Evolutionary conservation across 2,888 invertebrate genomes (phyloP).

Genomic region (Campoplex capitator): DNA sequence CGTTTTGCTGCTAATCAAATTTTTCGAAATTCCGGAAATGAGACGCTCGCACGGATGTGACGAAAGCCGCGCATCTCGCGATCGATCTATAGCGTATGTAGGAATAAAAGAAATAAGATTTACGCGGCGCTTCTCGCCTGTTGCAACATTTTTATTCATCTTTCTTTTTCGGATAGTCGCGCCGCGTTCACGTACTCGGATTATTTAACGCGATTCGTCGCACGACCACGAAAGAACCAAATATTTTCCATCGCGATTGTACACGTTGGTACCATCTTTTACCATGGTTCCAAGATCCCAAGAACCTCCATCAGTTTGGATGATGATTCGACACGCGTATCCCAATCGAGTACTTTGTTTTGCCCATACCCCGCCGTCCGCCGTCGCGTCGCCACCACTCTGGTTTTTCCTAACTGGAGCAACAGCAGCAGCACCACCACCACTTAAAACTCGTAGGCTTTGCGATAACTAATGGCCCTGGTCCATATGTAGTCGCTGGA

Average conservation of each 20-base stretch:
- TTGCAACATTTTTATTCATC: neutral
- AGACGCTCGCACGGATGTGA: slow-evolving; percentile 26
- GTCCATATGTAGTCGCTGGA: slow-evolving; percentile 68
- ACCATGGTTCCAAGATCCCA: neutral
- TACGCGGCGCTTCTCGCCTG: neutral
- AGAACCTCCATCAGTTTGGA: neutral
- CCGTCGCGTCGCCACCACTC: neutral
- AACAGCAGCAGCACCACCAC: slow-evolving; percentile 58
- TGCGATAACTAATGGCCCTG: slow-evolving; percentile 78
- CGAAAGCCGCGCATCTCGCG: neutral
- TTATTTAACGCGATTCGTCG: neutral
- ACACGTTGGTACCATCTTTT: too few relatives aligned
- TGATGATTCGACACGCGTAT: slow-evolving; percentile 7
- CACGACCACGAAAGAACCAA: neutral
- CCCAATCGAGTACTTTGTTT: neutral
- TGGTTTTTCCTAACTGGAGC: slow-evolving; percentile 68
- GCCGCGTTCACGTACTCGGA: neutral
- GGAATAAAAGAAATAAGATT: neutral
- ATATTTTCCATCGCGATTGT: neutral
- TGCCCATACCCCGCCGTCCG: neutral
- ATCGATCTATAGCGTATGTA: neutral
- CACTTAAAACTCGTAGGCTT: slow-evolving; percentile 71
- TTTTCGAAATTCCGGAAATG: neutral
- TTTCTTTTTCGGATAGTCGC: neutral
- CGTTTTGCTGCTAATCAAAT: too few relatives aligned